Base-by-base conservation (phyloP, 2,888 invertebrate genomes). In the Xanthia togata region DNA sequence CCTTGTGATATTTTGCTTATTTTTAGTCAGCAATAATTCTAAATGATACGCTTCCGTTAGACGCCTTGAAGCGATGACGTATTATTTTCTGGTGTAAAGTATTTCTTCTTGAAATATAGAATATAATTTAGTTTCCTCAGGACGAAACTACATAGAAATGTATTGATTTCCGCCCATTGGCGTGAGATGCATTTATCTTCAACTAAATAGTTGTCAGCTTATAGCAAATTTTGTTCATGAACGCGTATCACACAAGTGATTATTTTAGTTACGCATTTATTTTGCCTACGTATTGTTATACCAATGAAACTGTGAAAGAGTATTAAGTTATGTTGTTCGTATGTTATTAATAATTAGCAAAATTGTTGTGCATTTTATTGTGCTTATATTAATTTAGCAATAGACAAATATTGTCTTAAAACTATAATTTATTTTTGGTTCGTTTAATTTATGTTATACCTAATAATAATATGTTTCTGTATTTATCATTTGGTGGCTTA, bases 271-370 rank as follows among this genome's bases (percentile, higher is more conserved):
- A 64, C 35, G 76, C 72, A 86, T 80, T 85, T 77, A 88, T 81
- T 89, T 71, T 69, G 55, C 57, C 63, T 68, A 77, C 63, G 57
- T 76, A 79, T 76, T 57, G 71, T 76, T 74, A 79, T 71, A 80
- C 76, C 81, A 85, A 88, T 85, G 79, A 81, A 88, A 78, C 85
- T 79, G 69, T 79, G 69, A 82, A 82, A 79, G 74, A 87, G 83
- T 87, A 85, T 79, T 84, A 81, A 75, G 63, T 84, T 78, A 76
- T 71, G 55, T 87, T 78, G 70, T 76, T 79, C 17, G 26, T 71
- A 64, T 74, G 31, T 87, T 87, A 78, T 57, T 70, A 65, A 41
- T 78, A 73, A 81, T 82, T 85, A 85, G 78, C 57, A n/a, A 79
- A 82, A 64, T 60, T 77, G 72, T 79, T 76, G 76, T 79, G 74